Base-by-base conservation (phyloP, 2,797 vertebrate species). In the Microctenopoma steveboyesi region DNA sequence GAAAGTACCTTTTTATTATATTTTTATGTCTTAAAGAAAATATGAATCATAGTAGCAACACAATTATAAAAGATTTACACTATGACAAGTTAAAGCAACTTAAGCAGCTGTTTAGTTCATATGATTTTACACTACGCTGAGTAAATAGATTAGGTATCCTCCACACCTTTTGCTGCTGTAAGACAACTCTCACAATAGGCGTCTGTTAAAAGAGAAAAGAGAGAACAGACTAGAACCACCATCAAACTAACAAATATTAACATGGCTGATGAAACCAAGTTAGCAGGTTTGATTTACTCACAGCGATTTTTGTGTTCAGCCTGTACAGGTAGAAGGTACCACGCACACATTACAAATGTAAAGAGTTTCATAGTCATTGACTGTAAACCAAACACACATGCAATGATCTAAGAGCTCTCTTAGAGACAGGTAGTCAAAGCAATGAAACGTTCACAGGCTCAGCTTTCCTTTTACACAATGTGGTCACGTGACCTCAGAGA, bases 121-220 rank as follows among this genome's bases (percentile, higher is more conserved):
- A 28, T 45, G 2, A 52, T 67, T 54, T 65, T 46, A 30, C 68
- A 60, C 3, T 7, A 35, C 2, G 64, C 9, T 51, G 49, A 9
- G 18, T 8, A 62, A 72, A 42, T 6, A 54, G 22, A 52, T 51
- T 11, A 46, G 10, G 28, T 18, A 4, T 84, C 15, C 25, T 61
- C 27, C 65, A 37, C 84, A 93, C 92, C 93, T 82, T 56, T 69
- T 61, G 88, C 88, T 42, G 79, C 82, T 63, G 72, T 78, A 28
- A 94, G 79, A 77, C 93, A 94, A 69, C 82, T 92, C 74, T 92
- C 86, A 79, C 93, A 93, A 64, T 90, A 86, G 28, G 66, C 52
- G 30, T 86, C 92, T 93, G 86, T 68, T 42, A 49, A 78, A 76
- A 70, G 76, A 0, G 12, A 39, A 69, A 16, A 67, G 58, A 66